Base-by-base conservation (phyloP, 2,797 vertebrate genomes). In the Tenualosa ilisha region DNA sequence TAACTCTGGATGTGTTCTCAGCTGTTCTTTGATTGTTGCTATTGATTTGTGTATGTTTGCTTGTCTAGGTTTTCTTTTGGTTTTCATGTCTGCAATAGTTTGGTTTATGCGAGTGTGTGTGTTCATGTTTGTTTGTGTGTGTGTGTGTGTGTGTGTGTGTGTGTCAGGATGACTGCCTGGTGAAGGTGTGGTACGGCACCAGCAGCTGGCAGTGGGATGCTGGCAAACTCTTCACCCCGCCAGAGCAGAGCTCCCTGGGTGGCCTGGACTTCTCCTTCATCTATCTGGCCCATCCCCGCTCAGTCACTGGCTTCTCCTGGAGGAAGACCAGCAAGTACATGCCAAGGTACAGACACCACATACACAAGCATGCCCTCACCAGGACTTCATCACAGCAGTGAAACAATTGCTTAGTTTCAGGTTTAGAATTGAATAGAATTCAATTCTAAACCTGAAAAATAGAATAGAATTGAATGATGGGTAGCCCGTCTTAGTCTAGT, bases 321-420 rank as follows among this genome's bases (percentile, higher is more conserved):
- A 96, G 98, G 92, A 99, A 99, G 92, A 98, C 97, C 83, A 99
- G 98, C 95, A 98, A 97, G 91, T 97, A 97, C 88, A 97, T 98
- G 97, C 97, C 97, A 90, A 94, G 97, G 98, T 99, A 90, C 83
- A 83, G 31, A 90, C 68, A 13, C 12, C 22, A 63, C 6, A 56
- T 7, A 51, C 50, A 56, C 15, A 56, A 7, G n/a, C 54, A 59
- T n/a, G 22, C 17, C 56, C 20, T 59, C 17, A 22, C 56, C 53
- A 15, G 85, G 24, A 59, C 15, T 59, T 59, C 3, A 56, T 3
- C 15, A 56, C 2, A 56, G 53, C 53, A 20, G 53, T 4, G 12
- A 56, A 56, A 56, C 53, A n/a, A n/a, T n/a, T n/a, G n/a, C n/a
- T n/a, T n/a, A n/a, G n/a, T n/a, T n/a, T n/a, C n/a, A n/a, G n/a